Evolutionary conservation across 2,797 vertebrate genomes (phyloP).

Genomic region (Lagodon rhomboides): DNA sequence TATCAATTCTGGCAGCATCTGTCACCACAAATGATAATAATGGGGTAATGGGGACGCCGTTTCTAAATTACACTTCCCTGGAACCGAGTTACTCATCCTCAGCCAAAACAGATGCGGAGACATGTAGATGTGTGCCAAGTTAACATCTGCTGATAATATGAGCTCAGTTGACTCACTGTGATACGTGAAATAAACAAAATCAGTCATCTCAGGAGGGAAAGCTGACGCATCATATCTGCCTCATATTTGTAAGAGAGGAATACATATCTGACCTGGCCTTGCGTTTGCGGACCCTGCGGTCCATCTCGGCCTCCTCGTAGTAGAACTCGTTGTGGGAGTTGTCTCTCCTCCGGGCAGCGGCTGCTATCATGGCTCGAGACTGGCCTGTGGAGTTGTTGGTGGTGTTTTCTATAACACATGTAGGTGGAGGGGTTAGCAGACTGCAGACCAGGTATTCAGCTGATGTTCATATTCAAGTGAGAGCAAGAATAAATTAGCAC

Average conservation of each 20-base stretch:
- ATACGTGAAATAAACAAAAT: too few species aligned
- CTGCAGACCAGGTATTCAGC: slow-evolving; percentile 19
- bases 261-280: slow-evolving; percentile 87
- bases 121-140: too few species aligned
- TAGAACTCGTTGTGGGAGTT: slow-evolving; percentile 95
- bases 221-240: background rate
- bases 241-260: accelerated
- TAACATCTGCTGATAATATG: too few species aligned
- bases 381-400: slow-evolving; percentile 93
- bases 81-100: too few species aligned
- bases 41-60: too few species aligned
- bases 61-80: too few species aligned
- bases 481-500: background rate
- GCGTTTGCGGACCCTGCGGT: slow-evolving; percentile 91
- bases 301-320: slow-evolving; percentile 94
- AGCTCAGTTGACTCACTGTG: too few species aligned
- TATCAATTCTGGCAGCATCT: too few species aligned
- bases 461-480: background rate
- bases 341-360: slow-evolving; percentile 90
- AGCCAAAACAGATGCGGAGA: too few species aligned
- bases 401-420: slow-evolving; percentile 85
- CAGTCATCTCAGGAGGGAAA: too few species aligned
- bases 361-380: slow-evolving; percentile 92
- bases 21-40: too few species aligned
- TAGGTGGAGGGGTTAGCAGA: background rate